A percentile compares a stretch with the other conserved stretches of the same genome.
Conservation (phyloP, 2,888 invertebrate genomes). For the Mythimna loreyi region DNA sequence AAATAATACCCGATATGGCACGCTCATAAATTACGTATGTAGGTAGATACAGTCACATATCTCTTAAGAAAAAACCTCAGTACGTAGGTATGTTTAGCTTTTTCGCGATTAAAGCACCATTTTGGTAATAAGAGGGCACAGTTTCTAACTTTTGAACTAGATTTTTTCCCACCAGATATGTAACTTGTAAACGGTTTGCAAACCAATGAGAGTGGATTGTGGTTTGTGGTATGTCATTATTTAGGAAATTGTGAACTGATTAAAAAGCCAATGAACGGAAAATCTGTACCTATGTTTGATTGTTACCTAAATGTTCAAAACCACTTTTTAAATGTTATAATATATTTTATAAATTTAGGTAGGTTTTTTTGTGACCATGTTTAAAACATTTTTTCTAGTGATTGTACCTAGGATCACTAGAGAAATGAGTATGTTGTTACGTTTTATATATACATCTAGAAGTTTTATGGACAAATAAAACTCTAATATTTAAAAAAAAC, state of each 20-base stretch:
- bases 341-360: no score
- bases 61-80: conserved; percentile 49
- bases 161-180: conserved; percentile 65
- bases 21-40: conserved; percentile 54
- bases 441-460: no score
- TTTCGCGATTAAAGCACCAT: conserved; percentile 11
- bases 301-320: no score
- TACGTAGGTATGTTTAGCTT: conserved; percentile 44
- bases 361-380: no score
- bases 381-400: no score
- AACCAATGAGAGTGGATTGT: conserved; percentile 22
- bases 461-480: no score
- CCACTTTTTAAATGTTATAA: no score
- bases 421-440: no score
- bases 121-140: conserved; percentile 4
- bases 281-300: no score
- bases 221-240: conserved; percentile 4
- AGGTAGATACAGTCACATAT: conserved; percentile 48
- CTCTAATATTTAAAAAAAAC: no score
- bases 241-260: neutral
- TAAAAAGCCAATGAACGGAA: no score
- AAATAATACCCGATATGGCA: conserved; percentile 25
- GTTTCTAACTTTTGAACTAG: conserved; percentile 52
- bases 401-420: no score
- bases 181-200: conserved; percentile 39